Evolutionary conservation across 2,797 vertebrate species (phyloP).

Genomic region (Todus mexicanus): DNA sequence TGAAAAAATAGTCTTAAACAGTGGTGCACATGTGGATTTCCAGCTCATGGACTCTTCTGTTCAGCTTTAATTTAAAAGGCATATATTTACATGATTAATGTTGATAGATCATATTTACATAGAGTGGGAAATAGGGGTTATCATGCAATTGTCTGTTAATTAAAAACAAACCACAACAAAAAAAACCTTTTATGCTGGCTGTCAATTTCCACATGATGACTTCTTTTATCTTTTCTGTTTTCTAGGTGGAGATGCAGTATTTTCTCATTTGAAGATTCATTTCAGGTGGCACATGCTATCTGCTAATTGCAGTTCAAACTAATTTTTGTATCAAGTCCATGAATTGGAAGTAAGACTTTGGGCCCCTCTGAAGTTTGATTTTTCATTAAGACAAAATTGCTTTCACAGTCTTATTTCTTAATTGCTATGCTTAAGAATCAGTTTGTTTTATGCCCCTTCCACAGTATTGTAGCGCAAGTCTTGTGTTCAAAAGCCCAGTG

Average conservation of each 20-base stretch:
- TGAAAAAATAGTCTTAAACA: slow-evolving; percentile 73
- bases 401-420: slow-evolving; percentile 82
- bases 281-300: slow-evolving; percentile 82
- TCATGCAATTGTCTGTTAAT: slow-evolving; percentile 76
- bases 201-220: slow-evolving; percentile 57
- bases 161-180: background rate
- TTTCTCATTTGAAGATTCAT: slow-evolving; percentile 83
- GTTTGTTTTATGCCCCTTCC: slow-evolving; percentile 74
- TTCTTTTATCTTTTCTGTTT: slow-evolving; percentile 78
- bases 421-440: slow-evolving; percentile 78
- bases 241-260: slow-evolving; percentile 86
- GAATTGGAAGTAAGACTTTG: slow-evolving; percentile 80
- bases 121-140: slow-evolving; percentile 78
- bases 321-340: slow-evolving; percentile 80
- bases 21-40: slow-evolving; percentile 89
- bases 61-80: slow-evolving; percentile 85
- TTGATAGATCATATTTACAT: slow-evolving; percentile 75
- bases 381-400: slow-evolving; percentile 80
- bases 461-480: slow-evolving; percentile 78
- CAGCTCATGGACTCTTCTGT: slow-evolving; percentile 90
- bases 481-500: slow-evolving; percentile 82
- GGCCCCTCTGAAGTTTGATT: slow-evolving; percentile 79
- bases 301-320: slow-evolving; percentile 84
- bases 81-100: slow-evolving; percentile 78
- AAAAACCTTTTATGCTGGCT: slow-evolving; percentile 44